These are phyloP conservation scores for Capitella teleta DNA, from an alignment of 1,140 invertebrate species.

Conservation along the genomic window DNA sequence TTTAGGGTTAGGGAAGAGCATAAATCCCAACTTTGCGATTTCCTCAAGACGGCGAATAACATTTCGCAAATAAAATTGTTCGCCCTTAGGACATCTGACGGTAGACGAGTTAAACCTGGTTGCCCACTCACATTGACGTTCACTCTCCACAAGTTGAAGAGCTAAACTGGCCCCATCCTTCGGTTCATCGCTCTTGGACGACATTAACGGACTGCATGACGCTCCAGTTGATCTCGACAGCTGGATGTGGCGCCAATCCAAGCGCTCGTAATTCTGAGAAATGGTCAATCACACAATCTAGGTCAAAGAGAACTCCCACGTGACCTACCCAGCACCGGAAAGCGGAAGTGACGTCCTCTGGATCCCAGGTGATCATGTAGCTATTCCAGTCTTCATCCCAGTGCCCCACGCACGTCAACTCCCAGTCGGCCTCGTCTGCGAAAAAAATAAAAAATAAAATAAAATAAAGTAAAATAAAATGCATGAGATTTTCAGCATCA, in stretches of 20 bases:
- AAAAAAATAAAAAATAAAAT: too few relatives aligned
- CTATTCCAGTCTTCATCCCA: constrained; percentile 97
- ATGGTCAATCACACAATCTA: neutral
- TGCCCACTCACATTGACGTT: constrained; percentile 46
- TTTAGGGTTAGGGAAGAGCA: neutral
- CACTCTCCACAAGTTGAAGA: constrained; percentile 80
- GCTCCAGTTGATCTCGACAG: constrained; percentile 85
- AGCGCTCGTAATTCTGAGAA: constrained; percentile 62
- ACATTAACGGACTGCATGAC: constrained; percentile 79
- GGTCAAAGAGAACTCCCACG: neutral
- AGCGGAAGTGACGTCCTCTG: constrained; percentile 85
- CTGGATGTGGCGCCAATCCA: constrained; percentile 76
- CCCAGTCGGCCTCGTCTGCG: constrained; percentile 85
- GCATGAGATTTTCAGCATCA: too few relatives aligned
- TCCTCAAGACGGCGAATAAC: neutral
- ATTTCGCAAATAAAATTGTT: neutral
- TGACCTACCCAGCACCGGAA: constrained; percentile 88
- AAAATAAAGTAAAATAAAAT: too few relatives aligned
- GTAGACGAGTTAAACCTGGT: neutral
- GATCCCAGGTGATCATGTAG: constrained; percentile 91
- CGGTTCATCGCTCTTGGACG: constrained; percentile 73
- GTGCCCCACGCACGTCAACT: constrained; percentile 91
- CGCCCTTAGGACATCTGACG: neutral
- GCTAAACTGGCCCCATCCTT: constrained; percentile 82
- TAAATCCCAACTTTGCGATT: neutral